phyloP scores from a whole-genome alignment of 1,140 invertebrate species.

The Planococcus citri region DNA sequence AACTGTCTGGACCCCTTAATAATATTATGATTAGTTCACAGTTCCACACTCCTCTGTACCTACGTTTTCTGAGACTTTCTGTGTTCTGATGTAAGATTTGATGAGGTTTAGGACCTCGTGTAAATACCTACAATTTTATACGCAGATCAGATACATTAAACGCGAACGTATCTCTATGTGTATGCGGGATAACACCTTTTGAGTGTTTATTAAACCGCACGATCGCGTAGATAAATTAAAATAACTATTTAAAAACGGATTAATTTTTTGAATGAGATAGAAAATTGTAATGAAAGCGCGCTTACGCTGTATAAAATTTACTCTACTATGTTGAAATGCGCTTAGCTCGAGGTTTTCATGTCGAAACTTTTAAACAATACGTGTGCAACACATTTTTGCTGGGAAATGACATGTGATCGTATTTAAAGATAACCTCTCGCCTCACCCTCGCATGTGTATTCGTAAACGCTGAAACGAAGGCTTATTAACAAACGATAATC shows the following conservation, averaged over 20 bases:
- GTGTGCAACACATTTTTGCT: background rate
- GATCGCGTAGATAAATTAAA: background rate
- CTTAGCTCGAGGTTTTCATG: background rate
- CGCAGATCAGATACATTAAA: no score
- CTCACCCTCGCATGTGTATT: background rate
- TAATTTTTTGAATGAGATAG: background rate
- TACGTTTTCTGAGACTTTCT: no score
- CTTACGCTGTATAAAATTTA: background rate
- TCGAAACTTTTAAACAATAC: background rate
- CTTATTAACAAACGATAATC: background rate
- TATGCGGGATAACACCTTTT: background rate
- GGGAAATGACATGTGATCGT: conserved; percentile 2
- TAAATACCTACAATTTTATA: no score
- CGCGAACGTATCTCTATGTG: no score
- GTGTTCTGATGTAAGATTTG: no score
- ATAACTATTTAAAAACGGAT: background rate
- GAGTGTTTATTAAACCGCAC: background rate
- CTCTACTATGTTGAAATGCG: background rate
- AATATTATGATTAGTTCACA: no score
- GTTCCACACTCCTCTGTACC: no score
- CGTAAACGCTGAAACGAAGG: background rate
- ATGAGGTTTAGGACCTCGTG: no score
- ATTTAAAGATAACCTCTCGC: background rate
- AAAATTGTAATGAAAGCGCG: background rate
- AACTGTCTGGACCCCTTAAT: no score